Conservation (phyloP, 2,797 vertebrate species). For the Chiroxiphia lanceolata region DNA sequence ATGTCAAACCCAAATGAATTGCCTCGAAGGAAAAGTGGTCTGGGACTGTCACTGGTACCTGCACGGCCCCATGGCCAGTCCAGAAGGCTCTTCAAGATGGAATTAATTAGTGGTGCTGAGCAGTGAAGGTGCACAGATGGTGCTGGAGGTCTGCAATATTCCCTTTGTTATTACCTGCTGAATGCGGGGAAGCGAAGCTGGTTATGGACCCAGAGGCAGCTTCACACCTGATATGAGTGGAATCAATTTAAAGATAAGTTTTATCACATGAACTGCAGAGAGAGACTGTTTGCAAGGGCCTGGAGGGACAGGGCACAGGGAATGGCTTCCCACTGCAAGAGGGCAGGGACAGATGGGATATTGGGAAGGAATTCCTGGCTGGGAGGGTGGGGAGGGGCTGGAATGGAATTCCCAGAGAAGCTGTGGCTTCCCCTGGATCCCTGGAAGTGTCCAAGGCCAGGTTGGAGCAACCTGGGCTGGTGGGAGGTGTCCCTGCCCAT, state of each 20-base stretch:
- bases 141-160: neutral
- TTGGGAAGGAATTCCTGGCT: neutral
- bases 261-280: neutral
- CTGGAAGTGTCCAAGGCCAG: neutral
- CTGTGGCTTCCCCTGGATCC: neutral
- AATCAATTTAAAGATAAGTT: neutral
- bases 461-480: neutral
- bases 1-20: neutral
- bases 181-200: neutral
- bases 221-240: accelerated
- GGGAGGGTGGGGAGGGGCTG: neutral
- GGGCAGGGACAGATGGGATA: accelerated
- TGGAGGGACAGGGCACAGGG: neutral
- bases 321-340: neutral
- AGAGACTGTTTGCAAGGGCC: neutral
- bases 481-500: neutral
- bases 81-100: neutral
- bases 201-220: neutral
- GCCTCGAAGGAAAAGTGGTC: neutral
- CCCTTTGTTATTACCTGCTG: neutral
- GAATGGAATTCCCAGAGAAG: neutral
- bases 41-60: neutral
- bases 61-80: accelerated
- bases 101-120: neutral
- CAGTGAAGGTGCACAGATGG: neutral